Conservation (phyloP, 1,140 invertebrate species). For the Cydia pomonella region DNA sequence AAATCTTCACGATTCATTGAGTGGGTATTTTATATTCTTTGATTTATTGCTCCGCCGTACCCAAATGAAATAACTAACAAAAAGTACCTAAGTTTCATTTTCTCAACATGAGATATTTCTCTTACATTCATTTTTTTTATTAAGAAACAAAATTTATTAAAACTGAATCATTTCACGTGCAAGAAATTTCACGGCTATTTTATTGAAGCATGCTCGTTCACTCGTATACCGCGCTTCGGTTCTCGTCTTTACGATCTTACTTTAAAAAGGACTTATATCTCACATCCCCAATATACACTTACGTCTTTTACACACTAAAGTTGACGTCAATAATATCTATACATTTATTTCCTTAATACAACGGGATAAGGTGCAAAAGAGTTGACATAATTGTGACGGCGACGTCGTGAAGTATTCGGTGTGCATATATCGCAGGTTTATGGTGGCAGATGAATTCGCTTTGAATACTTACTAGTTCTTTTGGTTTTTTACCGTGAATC, state of each 20-base stretch:
- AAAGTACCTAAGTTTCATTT: no score
- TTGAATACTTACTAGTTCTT: background rate
- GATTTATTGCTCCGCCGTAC: no score
- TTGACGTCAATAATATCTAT: background rate
- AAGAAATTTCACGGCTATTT: conserved; percentile 7
- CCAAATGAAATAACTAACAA: no score
- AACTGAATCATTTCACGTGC: conserved; percentile 5
- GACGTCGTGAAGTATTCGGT: background rate
- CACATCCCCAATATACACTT: background rate
- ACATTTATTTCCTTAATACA: background rate
- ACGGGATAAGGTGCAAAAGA: background rate
- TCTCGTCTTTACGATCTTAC: background rate
- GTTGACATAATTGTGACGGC: background rate
- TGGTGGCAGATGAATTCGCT: background rate
- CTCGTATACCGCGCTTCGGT: background rate
- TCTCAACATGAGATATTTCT: background rate
- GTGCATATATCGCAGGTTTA: background rate
- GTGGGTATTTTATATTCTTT: no score
- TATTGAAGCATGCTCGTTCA: background rate
- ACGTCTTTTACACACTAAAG: background rate
- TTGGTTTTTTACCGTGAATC: background rate
- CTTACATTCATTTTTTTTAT: background rate
- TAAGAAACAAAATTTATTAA: no score
- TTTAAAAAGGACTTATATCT: background rate
- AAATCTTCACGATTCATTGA: no score